Percentiles rank a stretch among this genome's conserved stretches.
Evolutionary conservation across 2,113 vertebrate species (phyloP).

Genomic region (Gobio gobio): DNA sequence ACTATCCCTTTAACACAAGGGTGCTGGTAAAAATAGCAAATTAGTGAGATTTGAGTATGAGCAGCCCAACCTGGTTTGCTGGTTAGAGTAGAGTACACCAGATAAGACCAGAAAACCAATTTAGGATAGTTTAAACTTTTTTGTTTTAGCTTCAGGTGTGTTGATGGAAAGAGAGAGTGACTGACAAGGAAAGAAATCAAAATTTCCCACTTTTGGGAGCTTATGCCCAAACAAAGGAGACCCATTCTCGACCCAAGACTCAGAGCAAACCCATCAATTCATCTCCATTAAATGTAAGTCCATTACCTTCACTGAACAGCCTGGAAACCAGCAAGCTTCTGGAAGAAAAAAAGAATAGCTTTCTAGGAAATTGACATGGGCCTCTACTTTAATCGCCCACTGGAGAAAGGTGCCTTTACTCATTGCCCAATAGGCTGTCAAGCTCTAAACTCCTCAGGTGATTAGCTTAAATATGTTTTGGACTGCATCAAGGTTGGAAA

Average conservation of each 20-base stretch:
- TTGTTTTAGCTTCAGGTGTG: background rate
- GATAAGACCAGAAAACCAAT: background rate
- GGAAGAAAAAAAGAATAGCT: background rate
- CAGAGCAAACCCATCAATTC: background rate
- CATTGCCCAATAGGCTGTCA: background rate
- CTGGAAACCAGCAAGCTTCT: conserved; percentile 18
- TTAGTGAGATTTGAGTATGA: background rate
- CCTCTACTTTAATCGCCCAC: background rate
- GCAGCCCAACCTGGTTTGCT: background rate
- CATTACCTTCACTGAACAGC: conserved; percentile 2
- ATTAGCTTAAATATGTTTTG: background rate
- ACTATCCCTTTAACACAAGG: background rate
- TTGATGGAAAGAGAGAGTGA: too few species aligned
- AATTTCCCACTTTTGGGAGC: background rate
- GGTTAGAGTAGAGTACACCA: background rate
- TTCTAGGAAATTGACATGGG: background rate
- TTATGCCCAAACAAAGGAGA: background rate
- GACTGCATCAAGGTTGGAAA: background rate
- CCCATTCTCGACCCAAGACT: background rate
- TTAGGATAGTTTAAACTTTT: background rate
- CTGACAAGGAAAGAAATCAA: background rate
- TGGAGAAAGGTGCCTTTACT: conserved; percentile 1
- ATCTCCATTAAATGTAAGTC: conserved; percentile 2
- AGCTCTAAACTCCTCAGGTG: background rate
- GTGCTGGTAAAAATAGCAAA: conserved; percentile 20